A percentile compares a stretch with the other conserved stretches of the same genome.
Evolutionary conservation across 1,140 invertebrate genomes (phyloP).

Genomic region (Chlorops oryzae): DNA sequence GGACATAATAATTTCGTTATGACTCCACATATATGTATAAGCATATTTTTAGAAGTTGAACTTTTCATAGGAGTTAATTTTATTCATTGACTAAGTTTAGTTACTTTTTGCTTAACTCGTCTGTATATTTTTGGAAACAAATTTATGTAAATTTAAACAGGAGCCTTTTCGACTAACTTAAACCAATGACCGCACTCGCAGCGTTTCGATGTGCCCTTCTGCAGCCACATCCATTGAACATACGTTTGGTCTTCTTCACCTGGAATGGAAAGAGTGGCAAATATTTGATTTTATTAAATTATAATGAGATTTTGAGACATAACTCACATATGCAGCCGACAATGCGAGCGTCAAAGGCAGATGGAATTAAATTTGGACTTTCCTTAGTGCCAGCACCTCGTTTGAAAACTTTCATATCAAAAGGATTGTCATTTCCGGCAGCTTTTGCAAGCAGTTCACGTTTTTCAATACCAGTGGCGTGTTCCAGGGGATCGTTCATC

Average conservation of each 20-base stretch:
- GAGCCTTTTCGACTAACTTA: slow-evolving; percentile 72
- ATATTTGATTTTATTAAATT: neutral
- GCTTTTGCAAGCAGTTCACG: slow-evolving; percentile 76
- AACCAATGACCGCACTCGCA: slow-evolving; percentile 97
- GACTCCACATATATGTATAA: too few relatives aligned
- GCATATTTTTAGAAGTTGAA: too few relatives aligned
- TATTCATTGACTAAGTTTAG: slow-evolving; percentile 35
- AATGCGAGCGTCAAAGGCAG: slow-evolving; percentile 79
- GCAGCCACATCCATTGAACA: slow-evolving; percentile 91
- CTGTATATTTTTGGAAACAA: slow-evolving; percentile 36
- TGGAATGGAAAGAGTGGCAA: slow-evolving; percentile 23
- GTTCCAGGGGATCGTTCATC: slow-evolving; percentile 81
- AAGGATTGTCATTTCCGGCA: slow-evolving; percentile 87
- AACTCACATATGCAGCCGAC: slow-evolving; percentile 88
- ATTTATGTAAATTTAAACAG: slow-evolving; percentile 54
- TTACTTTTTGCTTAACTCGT: slow-evolving; percentile 41
- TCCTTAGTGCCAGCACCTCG: slow-evolving; percentile 76
- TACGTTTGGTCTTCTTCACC: slow-evolving; percentile 81
- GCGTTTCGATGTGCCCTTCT: slow-evolving; percentile 78
- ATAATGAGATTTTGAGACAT: neutral
- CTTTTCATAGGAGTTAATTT: slow-evolving; percentile 10
- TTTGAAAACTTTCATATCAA: slow-evolving; percentile 75
- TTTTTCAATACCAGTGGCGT: slow-evolving; percentile 88
- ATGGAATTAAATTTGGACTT: slow-evolving; percentile 82
- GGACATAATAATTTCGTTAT: too few relatives aligned